phyloP scores from a whole-genome alignment of 92 coral and sea anemone species.

The Palythoa caribaeorum region DNA sequence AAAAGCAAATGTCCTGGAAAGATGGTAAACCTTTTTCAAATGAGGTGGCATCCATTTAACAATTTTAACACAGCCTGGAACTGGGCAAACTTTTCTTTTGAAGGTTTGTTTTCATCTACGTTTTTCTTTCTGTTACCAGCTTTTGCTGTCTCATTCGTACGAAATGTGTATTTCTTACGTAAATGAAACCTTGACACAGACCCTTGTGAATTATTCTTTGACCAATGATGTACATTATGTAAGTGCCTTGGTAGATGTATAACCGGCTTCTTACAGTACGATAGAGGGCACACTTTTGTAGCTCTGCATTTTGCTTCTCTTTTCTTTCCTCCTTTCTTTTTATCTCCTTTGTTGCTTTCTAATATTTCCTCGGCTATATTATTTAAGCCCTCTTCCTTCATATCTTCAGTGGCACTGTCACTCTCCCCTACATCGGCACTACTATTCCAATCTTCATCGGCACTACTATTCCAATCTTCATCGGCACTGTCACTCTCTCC shows the following conservation, averaged over 20 bases:
- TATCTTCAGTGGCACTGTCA: neutral
- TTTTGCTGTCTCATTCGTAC: slow-evolving; percentile 16
- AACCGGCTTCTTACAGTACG: slow-evolving; percentile 23
- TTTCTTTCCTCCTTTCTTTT: slow-evolving; percentile 27
- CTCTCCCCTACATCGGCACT: slow-evolving; percentile 28
- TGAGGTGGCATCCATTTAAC: slow-evolving; percentile 27
- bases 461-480: slow-evolving; percentile 39
- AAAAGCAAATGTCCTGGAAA: slow-evolving; percentile 9
- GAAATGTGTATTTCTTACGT: slow-evolving; percentile 29
- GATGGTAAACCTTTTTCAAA: slow-evolving; percentile 26
- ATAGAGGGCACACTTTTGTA: neutral
- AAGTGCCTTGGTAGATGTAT: slow-evolving; percentile 35
- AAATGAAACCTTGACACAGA: slow-evolving; percentile 19
- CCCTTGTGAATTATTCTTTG: slow-evolving; percentile 29
- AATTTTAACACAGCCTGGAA: slow-evolving; percentile 20
- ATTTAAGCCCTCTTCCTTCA: neutral
- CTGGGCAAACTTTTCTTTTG: slow-evolving; percentile 23
- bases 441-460: slow-evolving; percentile 47
- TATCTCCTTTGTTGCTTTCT: slow-evolving; percentile 24
- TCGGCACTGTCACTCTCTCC: slow-evolving; percentile 31
- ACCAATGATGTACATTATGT: neutral
- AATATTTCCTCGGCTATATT: no score
- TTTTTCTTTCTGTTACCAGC: slow-evolving; percentile 34
- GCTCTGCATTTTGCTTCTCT: slow-evolving; percentile 26
- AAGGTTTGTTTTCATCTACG: neutral